phyloP scores from a whole-genome alignment of 2,113 vertebrate genomes.

The Etheostoma spectabile region DNA sequence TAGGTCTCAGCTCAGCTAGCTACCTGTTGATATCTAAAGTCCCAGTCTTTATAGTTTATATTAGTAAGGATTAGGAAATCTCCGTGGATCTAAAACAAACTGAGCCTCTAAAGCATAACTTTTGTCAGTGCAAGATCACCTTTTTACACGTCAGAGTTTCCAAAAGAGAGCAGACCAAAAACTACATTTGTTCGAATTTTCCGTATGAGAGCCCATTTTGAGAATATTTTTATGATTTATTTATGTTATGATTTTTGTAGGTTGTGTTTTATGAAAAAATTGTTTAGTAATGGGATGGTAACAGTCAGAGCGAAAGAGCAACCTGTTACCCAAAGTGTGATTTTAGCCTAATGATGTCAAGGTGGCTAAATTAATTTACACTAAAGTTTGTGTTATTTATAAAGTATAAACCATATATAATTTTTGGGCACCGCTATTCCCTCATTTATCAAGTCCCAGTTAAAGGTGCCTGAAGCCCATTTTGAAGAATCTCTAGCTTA shows the following conservation, averaged over 20 bases:
- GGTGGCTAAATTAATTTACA: not conserved
- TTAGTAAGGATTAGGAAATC: slow-evolving; percentile 21
- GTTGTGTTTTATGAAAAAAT: not conserved
- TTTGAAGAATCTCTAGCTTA: not conserved
- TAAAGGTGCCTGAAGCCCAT: not conserved
- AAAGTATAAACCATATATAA: not conserved
- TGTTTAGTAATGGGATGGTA: not conserved
- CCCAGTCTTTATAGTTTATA: slow-evolving; percentile 23
- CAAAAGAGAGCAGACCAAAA: not conserved
- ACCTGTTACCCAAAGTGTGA: not conserved
- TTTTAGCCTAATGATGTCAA: not conserved
- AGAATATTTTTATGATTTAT: not conserved
- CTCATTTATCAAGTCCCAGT: not conserved
- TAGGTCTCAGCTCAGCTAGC: slow-evolving; percentile 43
- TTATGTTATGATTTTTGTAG: not conserved
- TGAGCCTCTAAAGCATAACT: slow-evolving; percentile 11
- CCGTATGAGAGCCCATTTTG: not conserved
- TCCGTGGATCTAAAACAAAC: not conserved
- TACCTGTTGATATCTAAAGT: slow-evolving; percentile 70
- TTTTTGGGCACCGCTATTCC: not conserved
- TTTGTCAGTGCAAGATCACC: not conserved
- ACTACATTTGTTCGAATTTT: not conserved
- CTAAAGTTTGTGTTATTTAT: not conserved
- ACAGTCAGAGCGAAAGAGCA: not conserved
- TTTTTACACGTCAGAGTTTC: not conserved